Percentiles rank a stretch among this genome's conserved stretches.
These are phyloP conservation scores for Drosophila sulfurigaster DNA, from an alignment of 1,140 invertebrate genomes.

Conservation along the genomic window DNA sequence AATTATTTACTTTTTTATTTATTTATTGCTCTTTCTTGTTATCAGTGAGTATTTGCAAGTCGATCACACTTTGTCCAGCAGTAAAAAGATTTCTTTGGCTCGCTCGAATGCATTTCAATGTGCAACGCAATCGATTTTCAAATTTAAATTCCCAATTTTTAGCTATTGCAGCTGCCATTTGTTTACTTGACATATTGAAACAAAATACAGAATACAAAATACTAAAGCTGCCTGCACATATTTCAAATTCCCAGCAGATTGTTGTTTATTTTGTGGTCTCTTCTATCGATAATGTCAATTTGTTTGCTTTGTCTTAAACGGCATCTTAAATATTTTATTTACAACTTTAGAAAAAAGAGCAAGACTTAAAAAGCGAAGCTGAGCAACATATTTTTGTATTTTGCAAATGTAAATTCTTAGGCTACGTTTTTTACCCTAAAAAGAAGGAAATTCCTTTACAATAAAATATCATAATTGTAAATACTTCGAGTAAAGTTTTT, in stretches of 20 bases:
- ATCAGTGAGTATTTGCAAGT: too few relatives aligned
- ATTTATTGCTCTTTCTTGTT: too few relatives aligned
- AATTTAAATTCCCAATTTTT: slow-evolving; percentile 37
- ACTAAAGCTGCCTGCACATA: slow-evolving; percentile 25
- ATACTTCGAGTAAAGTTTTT: too few relatives aligned
- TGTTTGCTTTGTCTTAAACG: slow-evolving; percentile 8
- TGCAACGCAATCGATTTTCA: slow-evolving; percentile 34
- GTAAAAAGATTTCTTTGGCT: neutral
- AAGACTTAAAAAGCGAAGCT: too few relatives aligned
- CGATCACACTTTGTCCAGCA: too few relatives aligned
- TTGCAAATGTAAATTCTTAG: too few relatives aligned
- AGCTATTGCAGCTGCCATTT: slow-evolving; percentile 25
- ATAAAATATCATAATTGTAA: too few relatives aligned
- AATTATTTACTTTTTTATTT: too few relatives aligned
- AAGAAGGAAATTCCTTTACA: neutral
- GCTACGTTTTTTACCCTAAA: too few relatives aligned
- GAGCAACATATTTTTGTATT: too few relatives aligned
- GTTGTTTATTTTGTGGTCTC: neutral
- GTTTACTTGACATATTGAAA: slow-evolving; percentile 37
- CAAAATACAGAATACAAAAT: slow-evolving; percentile 32
- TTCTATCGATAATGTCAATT: slow-evolving; percentile 15
- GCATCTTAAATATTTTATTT: slow-evolving; percentile 2
- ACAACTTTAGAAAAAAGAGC: too few relatives aligned
- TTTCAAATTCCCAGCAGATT: slow-evolving; percentile 9
- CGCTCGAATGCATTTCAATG: slow-evolving; percentile 38